These are phyloP conservation scores for Sminthurides aquaticus DNA, from an alignment of 2,888 invertebrate species.

Conservation along the genomic window DNA sequence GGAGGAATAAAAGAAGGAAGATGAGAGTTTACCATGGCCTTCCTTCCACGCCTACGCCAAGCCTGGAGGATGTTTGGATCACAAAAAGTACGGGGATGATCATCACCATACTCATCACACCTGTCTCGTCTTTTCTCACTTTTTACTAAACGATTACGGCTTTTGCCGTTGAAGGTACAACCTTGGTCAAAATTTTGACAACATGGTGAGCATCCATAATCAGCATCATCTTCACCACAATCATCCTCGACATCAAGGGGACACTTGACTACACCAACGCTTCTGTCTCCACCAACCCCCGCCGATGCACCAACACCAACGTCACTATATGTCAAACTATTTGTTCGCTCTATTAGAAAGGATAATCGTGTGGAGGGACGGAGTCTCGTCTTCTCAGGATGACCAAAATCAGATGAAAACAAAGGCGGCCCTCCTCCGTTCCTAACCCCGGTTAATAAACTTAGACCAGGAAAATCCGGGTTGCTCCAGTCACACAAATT, in stretches of 20 bases:
- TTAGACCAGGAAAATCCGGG: not conserved
- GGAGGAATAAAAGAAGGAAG: too few relatives aligned
- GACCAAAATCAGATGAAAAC: not conserved
- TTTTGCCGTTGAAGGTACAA: too few relatives aligned
- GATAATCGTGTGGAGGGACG: constrained; percentile 18
- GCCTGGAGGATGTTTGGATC: not conserved
- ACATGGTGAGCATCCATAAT: too few relatives aligned
- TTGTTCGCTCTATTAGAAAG: constrained; percentile 21
- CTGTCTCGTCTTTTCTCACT: not conserved
- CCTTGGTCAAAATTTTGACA: too few relatives aligned
- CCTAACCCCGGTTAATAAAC: not conserved
- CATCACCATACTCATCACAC: not conserved
- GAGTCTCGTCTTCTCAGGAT: not conserved
- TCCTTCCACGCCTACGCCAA: not conserved
- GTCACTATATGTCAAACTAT: constrained; percentile 16
- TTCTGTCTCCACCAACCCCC: not conserved
- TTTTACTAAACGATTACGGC: too few relatives aligned
- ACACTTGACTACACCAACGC: too few relatives aligned
- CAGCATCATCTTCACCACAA: not conserved
- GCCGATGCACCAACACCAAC: not conserved
- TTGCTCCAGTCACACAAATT: constrained; percentile 4
- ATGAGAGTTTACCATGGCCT: not conserved
- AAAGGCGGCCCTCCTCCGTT: not conserved
- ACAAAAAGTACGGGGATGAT: not conserved
- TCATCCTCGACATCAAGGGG: too few relatives aligned